These are phyloP conservation scores for Drosophila busckii DNA, from an alignment of 1,140 invertebrate species.

Conservation along the genomic window DNA sequence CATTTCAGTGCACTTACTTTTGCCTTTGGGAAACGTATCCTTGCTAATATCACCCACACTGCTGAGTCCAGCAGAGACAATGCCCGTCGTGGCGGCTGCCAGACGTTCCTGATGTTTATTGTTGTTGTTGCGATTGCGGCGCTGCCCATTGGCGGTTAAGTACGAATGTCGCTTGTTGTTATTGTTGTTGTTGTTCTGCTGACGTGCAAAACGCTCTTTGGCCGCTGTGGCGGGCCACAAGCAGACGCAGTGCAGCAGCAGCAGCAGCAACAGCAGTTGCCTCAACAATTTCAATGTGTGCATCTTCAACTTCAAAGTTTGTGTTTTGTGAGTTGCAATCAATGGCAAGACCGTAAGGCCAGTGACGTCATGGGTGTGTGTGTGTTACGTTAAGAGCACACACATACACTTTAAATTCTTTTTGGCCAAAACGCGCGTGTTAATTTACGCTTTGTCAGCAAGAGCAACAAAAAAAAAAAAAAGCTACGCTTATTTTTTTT, in stretches of 20 bases:
- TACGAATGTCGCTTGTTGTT: constrained; percentile 35
- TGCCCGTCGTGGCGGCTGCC: no score
- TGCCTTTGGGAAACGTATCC: constrained; percentile 76
- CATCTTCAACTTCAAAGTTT: constrained; percentile 4
- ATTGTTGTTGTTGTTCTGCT: constrained; percentile 25
- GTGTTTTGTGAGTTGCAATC: constrained; percentile 5
- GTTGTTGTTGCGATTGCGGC: no score
- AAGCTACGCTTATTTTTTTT: no score
- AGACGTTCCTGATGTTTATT: no score
- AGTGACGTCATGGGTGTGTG: constrained; percentile 49
- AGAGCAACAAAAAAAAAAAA: neutral
- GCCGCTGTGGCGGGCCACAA: constrained; percentile 53
- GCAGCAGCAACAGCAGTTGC: constrained; percentile 43
- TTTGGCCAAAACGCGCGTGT: constrained; percentile 18
- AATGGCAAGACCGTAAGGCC: constrained; percentile 6
- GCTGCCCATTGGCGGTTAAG: neutral
- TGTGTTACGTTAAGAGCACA: neutral
- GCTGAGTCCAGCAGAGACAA: neutral
- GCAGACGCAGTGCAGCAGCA: constrained; percentile 44
- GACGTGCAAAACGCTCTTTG: constrained; percentile 48
- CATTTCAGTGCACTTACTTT: constrained; percentile 63
- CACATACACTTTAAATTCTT: constrained; percentile 8
- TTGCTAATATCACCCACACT: constrained; percentile 44
- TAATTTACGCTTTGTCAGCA: constrained; percentile 31
- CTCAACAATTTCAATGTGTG: constrained; percentile 28